Percentiles rank a stretch among this genome's conserved stretches.
These are phyloP conservation scores for Chionodraco myersi DNA, from an alignment of 2,113 vertebrate genomes.

Conservation along the genomic window DNA sequence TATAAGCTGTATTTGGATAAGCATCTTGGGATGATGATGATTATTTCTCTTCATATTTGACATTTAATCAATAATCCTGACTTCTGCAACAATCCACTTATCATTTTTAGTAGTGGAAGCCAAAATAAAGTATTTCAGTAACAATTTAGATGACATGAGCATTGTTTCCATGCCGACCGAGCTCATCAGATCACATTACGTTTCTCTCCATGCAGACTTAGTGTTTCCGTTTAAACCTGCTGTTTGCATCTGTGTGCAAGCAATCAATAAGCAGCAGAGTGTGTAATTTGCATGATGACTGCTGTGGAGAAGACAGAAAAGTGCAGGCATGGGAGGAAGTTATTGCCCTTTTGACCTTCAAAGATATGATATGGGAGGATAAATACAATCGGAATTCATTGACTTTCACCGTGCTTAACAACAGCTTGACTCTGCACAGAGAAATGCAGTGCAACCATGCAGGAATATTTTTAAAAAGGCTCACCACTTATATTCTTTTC, in stretches of 20 bases:
- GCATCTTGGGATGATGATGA: constrained; percentile 7
- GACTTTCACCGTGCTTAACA: constrained; percentile 34
- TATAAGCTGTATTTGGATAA: constrained; percentile 8
- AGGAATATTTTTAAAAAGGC: constrained; percentile 34
- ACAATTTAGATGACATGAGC: constrained; percentile 27
- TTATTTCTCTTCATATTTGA: constrained; percentile 24
- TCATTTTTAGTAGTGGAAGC: constrained; percentile 7
- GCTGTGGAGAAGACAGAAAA: constrained; percentile 16
- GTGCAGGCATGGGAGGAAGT: neutral
- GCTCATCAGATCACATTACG: constrained; percentile 62
- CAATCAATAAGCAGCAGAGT: constrained; percentile 72
- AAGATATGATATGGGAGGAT: constrained; percentile 9
- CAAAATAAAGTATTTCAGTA: neutral
- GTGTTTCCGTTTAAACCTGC: constrained; percentile 67
- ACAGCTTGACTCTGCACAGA: constrained; percentile 7
- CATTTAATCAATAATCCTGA: constrained; percentile 24
- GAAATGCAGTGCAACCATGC: constrained; percentile 10
- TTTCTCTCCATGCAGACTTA: constrained; percentile 56
- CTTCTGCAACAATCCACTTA: neutral
- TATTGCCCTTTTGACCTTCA: constrained; percentile 31
- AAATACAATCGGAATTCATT: neutral
- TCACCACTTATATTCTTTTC: constrained; percentile 9
- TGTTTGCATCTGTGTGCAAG: constrained; percentile 58
- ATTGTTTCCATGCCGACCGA: constrained; percentile 36
- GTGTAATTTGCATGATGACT: constrained; percentile 62